Evolutionary conservation across 2,888 invertebrate species (phyloP).

Genomic region (Ormyrus nitidulus): DNA sequence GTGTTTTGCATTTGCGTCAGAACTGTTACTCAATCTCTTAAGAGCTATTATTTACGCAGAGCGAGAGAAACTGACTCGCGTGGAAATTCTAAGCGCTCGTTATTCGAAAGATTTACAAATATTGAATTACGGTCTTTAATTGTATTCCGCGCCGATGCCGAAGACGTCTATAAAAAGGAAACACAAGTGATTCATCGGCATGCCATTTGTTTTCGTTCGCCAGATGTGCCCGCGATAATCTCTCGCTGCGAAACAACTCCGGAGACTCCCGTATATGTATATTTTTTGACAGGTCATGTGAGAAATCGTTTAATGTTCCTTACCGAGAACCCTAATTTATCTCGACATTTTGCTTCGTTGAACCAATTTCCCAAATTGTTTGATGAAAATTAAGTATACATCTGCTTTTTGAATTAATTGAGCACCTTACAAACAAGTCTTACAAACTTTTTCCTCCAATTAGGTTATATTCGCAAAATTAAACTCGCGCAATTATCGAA

Average conservation of each 20-base stretch:
- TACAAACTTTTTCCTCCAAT: too few species aligned
- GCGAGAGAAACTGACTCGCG: neutral
- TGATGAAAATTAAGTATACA: too few species aligned
- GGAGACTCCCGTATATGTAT: neutral
- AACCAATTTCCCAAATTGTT: too few species aligned
- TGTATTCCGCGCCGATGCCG: neutral
- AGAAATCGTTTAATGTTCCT: neutral
- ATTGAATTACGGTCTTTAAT: constrained; percentile 25
- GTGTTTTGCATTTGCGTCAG: constrained; percentile 35
- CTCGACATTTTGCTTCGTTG: too few species aligned
- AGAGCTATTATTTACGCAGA: neutral
- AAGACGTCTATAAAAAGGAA: neutral
- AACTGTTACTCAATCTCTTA: neutral
- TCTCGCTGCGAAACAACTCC: too few species aligned
- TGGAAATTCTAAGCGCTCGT: neutral
- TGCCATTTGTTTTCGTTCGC: too few species aligned
- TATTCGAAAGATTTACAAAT: constrained; percentile 23
- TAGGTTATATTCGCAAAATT: too few species aligned
- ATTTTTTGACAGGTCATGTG: neutral
- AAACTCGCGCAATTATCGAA: too few species aligned
- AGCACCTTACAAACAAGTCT: too few species aligned
- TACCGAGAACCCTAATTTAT: too few species aligned
- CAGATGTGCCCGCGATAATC: too few species aligned
- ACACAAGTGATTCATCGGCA: neutral
- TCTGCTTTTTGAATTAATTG: too few species aligned